Evolutionary conservation across 2,888 invertebrate species (phyloP).

Genomic region (Leucophenga maculata): DNA sequence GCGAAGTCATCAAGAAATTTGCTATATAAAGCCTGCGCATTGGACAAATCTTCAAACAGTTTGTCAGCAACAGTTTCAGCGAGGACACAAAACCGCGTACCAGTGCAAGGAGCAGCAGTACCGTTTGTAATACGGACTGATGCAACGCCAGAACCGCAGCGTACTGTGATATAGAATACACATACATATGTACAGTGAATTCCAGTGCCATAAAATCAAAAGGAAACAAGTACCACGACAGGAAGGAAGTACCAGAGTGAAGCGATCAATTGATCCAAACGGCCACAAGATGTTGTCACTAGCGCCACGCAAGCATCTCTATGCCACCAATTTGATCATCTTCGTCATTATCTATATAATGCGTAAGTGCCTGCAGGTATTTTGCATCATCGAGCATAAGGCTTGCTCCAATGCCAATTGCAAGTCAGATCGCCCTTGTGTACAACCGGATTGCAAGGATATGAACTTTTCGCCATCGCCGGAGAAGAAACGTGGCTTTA

Average conservation of each 20-base stretch:
- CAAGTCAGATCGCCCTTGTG: conserved; percentile 33
- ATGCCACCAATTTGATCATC: conserved; percentile 58
- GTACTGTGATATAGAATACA: background rate
- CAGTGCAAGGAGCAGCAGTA: too few relatives aligned
- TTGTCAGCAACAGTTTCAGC: background rate
- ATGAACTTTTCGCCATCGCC: conserved; percentile 35
- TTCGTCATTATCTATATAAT: conserved; percentile 60
- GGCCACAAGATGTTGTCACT: conserved; percentile 53
- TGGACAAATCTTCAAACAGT: background rate
- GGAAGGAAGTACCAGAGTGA: background rate
- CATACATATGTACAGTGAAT: background rate
- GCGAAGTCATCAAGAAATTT: background rate
- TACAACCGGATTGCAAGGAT: conserved; percentile 38
- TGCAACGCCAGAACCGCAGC: too few relatives aligned
- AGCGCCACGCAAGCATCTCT: conserved; percentile 59
- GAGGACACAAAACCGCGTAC: background rate
- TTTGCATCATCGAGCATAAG: conserved; percentile 60
- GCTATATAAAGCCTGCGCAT: background rate
- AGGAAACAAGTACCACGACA: background rate
- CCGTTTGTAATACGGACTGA: too few relatives aligned
- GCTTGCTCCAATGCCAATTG: conserved; percentile 37
- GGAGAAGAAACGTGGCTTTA: conserved; percentile 44
- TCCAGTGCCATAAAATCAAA: background rate
- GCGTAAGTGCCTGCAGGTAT: conserved; percentile 57
- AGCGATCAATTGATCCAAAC: background rate